Percentiles rank a stretch among this genome's conserved stretches.
Evolutionary conservation across 2,113 vertebrate species (phyloP).

Genomic region (Zonotrichia leucophrys): DNA sequence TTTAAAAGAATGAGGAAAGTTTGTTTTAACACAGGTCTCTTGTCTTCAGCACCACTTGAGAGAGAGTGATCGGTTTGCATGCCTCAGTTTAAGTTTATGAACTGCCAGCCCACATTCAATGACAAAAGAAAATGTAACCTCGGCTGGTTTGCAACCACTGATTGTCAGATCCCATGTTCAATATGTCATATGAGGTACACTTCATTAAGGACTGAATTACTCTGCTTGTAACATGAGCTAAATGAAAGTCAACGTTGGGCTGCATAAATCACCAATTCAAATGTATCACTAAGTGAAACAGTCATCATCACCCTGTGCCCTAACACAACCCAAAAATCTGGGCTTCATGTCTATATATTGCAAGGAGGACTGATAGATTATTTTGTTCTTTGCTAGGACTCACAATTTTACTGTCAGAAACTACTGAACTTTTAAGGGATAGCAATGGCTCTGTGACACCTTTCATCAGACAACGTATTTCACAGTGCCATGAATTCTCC

Average conservation of each 20-base stretch:
- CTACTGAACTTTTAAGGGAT: neutral
- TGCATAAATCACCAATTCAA: conserved; percentile 69
- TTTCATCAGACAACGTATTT: neutral
- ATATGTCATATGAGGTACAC: conserved; percentile 63
- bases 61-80: neutral
- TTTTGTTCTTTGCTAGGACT: neutral
- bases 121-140: conserved; percentile 69
- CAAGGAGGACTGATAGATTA: neutral
- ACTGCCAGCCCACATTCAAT: conserved; percentile 56
- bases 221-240: conserved; percentile 68
- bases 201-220: conserved; percentile 74
- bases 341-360: conserved; percentile 1
- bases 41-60: neutral
- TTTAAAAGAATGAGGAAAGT: neutral
- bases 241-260: conserved; percentile 64
- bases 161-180: conserved; percentile 67
- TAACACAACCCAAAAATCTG: conserved; percentile 54
- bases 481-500: neutral
- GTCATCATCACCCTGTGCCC: conserved; percentile 18
- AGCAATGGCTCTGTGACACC: neutral
- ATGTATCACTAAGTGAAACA: conserved; percentile 57
- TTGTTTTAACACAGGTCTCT: neutral
- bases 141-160: conserved; percentile 48
- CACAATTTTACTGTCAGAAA: conserved; percentile 25
- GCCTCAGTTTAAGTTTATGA: conserved; percentile 64